Base-by-base conservation (phyloP, 2,113 vertebrate species). In the Rhombomys opimus region DNA sequence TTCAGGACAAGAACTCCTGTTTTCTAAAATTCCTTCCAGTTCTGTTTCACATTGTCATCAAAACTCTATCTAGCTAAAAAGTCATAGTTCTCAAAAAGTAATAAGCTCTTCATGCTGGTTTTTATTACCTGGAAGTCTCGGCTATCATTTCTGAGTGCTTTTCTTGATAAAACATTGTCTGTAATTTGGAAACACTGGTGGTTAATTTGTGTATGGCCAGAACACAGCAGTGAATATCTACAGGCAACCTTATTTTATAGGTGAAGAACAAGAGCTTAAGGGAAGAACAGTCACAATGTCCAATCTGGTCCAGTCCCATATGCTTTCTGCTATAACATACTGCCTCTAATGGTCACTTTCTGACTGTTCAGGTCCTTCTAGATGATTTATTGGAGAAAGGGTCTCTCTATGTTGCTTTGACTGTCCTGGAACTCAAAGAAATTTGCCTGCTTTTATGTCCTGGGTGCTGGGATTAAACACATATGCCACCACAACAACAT, bases 381-480 rank as follows among this genome's bases (percentile, higher is more conserved):
- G 86, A 77, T 76, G n/a, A 73, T 70, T 91, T 82, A 96, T 54
- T 87, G 95, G 76, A 96, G 41, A 57, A 10, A 81, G 78, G n/a
- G 32, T n/a, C 32, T 80, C 32, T n/a, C 32, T 59, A 61, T 14
- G 13, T 61, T 38, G 57, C 22, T 23, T 11, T 61, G 30, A 4
- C 77, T 57, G 30, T 32, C 32, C 30, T 80, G 4, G 30, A 57
- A 57, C 32, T 80, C 18, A 80, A 80, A 57, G 77, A 80, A 80
- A 80, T 54, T 4, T 57, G 52, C 30, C 30, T 57, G 32, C 32
- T 18, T n/a, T 17, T 80, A 80, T 32, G 32, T 35, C 30, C 50
- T n/a, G 3, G 52, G 77, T 80, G 15, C 77, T 57, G 50, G 32
- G 52, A 80, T 57, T 80, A 80, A 80, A 80, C 50, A 32, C 32